A percentile compares a stretch with the other conserved stretches of the same genome.
These are phyloP conservation scores for Passer domesticus DNA, from an alignment of 2,113 vertebrate genomes.

Conservation along the genomic window DNA sequence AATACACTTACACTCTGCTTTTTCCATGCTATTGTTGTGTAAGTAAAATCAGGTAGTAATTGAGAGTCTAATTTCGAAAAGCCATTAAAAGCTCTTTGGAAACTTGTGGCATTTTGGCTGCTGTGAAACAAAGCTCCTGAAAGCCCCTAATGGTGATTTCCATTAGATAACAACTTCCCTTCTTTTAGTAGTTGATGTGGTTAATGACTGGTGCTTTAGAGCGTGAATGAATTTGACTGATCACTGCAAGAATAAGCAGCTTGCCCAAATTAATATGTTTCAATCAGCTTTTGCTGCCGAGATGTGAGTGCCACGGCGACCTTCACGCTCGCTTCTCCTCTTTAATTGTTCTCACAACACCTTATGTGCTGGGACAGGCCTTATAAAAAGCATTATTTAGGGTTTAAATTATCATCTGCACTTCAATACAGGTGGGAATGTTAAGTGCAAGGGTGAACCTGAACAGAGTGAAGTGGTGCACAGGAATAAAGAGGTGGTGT, in stretches of 20 bases:
- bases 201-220: neutral
- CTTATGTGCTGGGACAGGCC: neutral
- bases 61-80: neutral
- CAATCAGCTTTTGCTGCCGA: neutral
- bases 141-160: neutral
- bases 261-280: constrained; percentile 11
- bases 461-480: neutral
- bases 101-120: neutral
- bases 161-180: neutral
- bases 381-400: neutral
- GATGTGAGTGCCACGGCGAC: neutral
- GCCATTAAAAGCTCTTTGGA: neutral
- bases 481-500: neutral
- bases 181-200: neutral
- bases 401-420: neutral
- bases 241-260: neutral
- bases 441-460: neutral
- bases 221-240: neutral
- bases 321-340: neutral
- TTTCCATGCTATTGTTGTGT: neutral
- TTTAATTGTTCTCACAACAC: neutral
- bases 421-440: neutral
- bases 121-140: neutral
- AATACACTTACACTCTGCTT: neutral
- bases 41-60: neutral